phyloP scores from a whole-genome alignment of 2,797 vertebrate species.

The Pangasius sanitwongsei region DNA sequence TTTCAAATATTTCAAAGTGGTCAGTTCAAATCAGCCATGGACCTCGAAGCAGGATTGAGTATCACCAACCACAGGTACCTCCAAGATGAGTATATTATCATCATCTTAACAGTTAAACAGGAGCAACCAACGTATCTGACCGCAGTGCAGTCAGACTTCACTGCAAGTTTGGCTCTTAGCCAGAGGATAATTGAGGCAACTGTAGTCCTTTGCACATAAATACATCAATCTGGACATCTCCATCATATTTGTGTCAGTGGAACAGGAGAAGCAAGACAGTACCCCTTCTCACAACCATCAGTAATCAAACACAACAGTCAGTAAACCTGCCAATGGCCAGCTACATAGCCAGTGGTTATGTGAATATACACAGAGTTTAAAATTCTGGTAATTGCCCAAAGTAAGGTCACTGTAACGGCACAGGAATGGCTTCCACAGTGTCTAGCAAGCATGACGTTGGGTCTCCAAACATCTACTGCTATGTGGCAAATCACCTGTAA shows the following conservation, averaged over 20 bases:
- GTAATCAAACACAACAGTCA: slow-evolving; percentile 4
- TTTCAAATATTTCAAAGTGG: slow-evolving; percentile 25
- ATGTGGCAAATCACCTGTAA: neutral
- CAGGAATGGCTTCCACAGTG: neutral
- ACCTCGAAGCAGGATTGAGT: neutral
- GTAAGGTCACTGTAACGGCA: neutral
- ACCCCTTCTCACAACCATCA: neutral
- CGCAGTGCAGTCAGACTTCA: neutral
- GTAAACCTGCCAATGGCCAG: neutral
- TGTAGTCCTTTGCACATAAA: slow-evolving; percentile 8
- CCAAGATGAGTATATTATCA: neutral
- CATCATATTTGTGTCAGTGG: neutral
- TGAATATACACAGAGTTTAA: neutral
- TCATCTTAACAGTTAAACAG: neutral
- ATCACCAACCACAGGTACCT: slow-evolving; percentile 16
- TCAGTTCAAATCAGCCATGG: neutral
- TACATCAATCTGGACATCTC: neutral
- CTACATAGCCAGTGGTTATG: neutral
- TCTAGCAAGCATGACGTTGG: neutral
- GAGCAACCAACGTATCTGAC: neutral
- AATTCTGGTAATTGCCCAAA: neutral
- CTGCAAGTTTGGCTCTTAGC: neutral
- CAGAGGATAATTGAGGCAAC: neutral
- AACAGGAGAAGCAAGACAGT: neutral
- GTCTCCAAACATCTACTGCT: neutral